Base-by-base conservation (phyloP, 2,888 invertebrate genomes). In the Trypoxylon attenuatum region DNA sequence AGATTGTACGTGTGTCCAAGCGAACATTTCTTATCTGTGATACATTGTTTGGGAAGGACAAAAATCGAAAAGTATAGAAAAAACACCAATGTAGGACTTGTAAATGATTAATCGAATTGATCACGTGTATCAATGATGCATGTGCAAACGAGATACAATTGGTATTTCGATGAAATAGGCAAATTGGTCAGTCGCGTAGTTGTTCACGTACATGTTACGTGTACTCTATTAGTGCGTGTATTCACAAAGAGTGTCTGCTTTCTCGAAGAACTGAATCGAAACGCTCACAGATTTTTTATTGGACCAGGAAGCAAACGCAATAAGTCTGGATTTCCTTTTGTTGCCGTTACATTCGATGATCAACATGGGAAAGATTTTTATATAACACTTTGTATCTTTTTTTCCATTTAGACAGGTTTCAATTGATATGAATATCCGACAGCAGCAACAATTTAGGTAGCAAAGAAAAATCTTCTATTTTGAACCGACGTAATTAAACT, bases 241-340 rank as follows among this genome's bases (percentile, higher is more conserved):
- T 8, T 41, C 52, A 16, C 25, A 49, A 15, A 15, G 38, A 43
- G 50, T 33, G 15, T 45, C n/a, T 57, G 49, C 46, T 29, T 63
- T 60, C 59, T 69, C 62, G 77, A 78, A 77, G 79, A 69, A 78
- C 55, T 77, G 71, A 77, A 77, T 77, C 78, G 77, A 78, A 69
- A 50, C 41, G 71, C 50, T 67, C 23, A 27, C 47, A 54, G 41
- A 69, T 29, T 27, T 42, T 59, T 64, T 52, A 52, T 55, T 42
- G 51, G 50, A 27, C 39, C 49, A 6, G 10, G 15, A 33, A 29
- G 49, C 55, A 43, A 13, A 22, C 46, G 15, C 22, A 33, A 47
- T 38, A 23, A 27, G 59, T 33, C 39, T 16, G 22, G 19, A 27
- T 62, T 51, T 42, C 16, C 13, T 56, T 63, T 16, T 42, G 58